Conservation (phyloP, 2,797 vertebrate genomes). For the Hybognathus amarus region DNA sequence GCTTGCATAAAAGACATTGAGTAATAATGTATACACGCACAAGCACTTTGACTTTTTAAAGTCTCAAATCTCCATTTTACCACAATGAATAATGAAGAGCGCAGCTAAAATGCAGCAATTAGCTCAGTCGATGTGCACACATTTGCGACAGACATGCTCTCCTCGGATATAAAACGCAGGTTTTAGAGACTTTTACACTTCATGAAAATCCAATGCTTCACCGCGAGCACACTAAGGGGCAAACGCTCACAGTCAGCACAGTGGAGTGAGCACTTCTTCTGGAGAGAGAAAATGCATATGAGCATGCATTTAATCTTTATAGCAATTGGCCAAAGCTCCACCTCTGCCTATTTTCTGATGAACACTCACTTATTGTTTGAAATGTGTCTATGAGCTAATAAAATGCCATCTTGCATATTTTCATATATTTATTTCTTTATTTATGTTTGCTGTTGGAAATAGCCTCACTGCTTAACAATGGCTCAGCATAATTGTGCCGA, state of each 20-base stretch:
- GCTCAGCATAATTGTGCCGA: constrained; percentile 45
- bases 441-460: constrained; percentile 26
- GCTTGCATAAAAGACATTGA: constrained; percentile 6
- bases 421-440: constrained; percentile 7
- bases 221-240: constrained; percentile 35
- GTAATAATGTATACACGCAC: constrained; percentile 13
- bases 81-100: constrained; percentile 42
- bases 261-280: background rate
- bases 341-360: constrained; percentile 43
- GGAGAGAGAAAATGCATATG: constrained; percentile 17
- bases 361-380: constrained; percentile 41
- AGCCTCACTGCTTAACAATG: constrained; percentile 24
- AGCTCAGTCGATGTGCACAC: constrained; percentile 37
- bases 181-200: constrained; percentile 49
- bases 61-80: constrained; percentile 45
- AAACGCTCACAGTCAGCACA: constrained; percentile 27
- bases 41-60: background rate
- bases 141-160: constrained; percentile 30
- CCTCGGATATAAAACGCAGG: constrained; percentile 30
- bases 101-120: constrained; percentile 44
- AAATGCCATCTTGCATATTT: constrained; percentile 38
- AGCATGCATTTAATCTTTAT: constrained; percentile 27
- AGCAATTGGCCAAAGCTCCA: constrained; percentile 21
- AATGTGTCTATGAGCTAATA: constrained; percentile 23
- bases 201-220: constrained; percentile 47